Evolutionary conservation across 2,113 vertebrate species (phyloP), one percentile per base, ranked within the genome.

Genomic region (Micromys minutus): DNA sequence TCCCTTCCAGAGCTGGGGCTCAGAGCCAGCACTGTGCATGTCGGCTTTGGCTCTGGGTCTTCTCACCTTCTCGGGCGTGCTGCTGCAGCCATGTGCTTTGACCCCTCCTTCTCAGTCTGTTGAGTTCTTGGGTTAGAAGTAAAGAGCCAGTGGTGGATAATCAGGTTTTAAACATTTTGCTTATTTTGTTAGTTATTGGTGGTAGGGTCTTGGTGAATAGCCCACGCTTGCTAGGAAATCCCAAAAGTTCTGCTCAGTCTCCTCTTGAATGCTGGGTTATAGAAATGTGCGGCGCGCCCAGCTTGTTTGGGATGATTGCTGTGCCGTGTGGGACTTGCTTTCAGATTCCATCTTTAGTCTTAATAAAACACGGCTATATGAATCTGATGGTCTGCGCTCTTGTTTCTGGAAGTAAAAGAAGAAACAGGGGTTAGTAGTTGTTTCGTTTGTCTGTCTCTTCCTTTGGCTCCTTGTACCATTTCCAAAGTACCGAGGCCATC

Each of bases 331-430:
- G 47, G 26, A 90, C 94, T 91, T 96, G 42, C 80, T 81, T 55
- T 93, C 50, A 87, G 72, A 69, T 19, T 47, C 65, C 76, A 63
- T 75, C 31, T 89, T 95, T 74, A 89, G 61, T 94, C 13, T 94
- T 55, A 94, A 15, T 87, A n/a, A 13, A 87, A 72, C 91, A 24
- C 90, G 45, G 42, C 17, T 76, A 0, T 36, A 34, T 92, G 36
- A 24, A 42, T 75, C 93, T 85, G 72, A 61, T 85, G 94, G 10
- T 77, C 47, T 72, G 1, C 21, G 76, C 36, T 90, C 0, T 77
- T 15, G 19, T 94, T 97, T 95, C 57, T 89, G 29, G 34, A 83
- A 34, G 63, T 94, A 81, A 81, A 8, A 77, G 81, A 65, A 16
- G 26, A 26, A 2, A 4, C 19, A 24, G 5, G 42, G 21, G 57